phyloP scores from a whole-genome alignment of 2,797 vertebrate genomes.

The Harpagifer antarcticus region DNA sequence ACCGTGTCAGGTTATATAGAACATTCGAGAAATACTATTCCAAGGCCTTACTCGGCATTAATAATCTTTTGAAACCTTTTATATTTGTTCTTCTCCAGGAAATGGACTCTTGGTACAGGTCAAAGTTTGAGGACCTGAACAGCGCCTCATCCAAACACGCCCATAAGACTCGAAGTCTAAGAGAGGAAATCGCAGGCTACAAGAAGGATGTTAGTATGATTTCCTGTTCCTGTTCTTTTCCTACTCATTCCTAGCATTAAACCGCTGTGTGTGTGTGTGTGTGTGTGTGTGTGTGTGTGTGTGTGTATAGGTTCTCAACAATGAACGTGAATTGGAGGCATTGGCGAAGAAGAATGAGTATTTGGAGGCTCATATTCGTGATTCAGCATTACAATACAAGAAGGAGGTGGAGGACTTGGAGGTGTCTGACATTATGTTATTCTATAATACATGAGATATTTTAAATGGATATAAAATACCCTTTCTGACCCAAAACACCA shows the following conservation, averaged over 20 bases:
- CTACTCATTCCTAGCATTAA: background rate
- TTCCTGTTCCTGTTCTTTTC: background rate
- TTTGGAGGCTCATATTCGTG: conserved; percentile 77
- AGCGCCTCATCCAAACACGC: conserved; percentile 81
- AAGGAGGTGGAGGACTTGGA: conserved; percentile 69
- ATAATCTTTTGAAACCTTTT: background rate
- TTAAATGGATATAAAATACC: background rate
- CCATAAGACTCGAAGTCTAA: conserved; percentile 81
- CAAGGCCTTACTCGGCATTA: background rate
- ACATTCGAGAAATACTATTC: no score
- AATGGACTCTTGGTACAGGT: conserved; percentile 85
- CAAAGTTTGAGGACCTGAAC: conserved; percentile 88
- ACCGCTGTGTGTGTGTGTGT: background rate
- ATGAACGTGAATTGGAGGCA: conserved; percentile 80
- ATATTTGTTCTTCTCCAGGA: conserved; percentile 67
- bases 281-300: conserved; percentile 14
- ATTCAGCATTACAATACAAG: conserved; percentile 70
- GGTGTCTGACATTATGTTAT: conserved; percentile 39
- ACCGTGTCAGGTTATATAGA: background rate
- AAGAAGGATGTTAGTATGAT: conserved; percentile 86
- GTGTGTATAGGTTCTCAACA: conserved; percentile 79
- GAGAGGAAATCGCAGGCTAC: conserved; percentile 77
- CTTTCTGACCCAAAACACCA: background rate
- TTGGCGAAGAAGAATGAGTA: conserved; percentile 80
- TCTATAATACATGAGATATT: background rate